phyloP scores from a whole-genome alignment of 1,140 invertebrate genomes.

The Watersipora subatra region DNA sequence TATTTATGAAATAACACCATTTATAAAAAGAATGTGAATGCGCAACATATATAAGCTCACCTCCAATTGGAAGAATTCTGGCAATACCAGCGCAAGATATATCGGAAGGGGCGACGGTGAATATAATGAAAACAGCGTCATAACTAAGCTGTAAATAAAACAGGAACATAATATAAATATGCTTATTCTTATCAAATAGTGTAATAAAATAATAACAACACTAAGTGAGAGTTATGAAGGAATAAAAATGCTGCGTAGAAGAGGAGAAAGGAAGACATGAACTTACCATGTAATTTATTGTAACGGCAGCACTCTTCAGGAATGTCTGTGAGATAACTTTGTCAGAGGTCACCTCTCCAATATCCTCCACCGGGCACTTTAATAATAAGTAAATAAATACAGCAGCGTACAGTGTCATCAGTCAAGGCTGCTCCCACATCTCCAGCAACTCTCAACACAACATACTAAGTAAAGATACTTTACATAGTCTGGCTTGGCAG shows the following conservation, averaged over 20 bases:
- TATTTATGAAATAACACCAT: not conserved
- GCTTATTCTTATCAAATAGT: not conserved
- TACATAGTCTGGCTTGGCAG: too few relatives aligned
- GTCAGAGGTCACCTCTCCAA: not conserved
- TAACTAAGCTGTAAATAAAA: not conserved
- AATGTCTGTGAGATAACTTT: not conserved
- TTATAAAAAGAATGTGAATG: not conserved
- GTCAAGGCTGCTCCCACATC: too few relatives aligned
- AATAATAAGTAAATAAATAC: too few relatives aligned
- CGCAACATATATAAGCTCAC: not conserved
- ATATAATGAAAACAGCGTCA: not conserved
- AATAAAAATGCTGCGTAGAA: not conserved
- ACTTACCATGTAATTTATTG: not conserved
- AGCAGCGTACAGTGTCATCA: too few relatives aligned
- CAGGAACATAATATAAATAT: not conserved
- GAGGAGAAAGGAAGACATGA: not conserved
- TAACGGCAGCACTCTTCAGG: not conserved
- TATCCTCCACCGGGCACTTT: not conserved
- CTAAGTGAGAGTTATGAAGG: not conserved
- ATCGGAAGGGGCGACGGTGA: not conserved
- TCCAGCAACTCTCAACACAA: too few relatives aligned
- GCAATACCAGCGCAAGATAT: not conserved
- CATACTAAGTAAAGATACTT: too few relatives aligned
- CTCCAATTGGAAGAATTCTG: not conserved
- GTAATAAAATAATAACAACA: not conserved